Base-by-base conservation (phyloP, 1,140 invertebrate species). In the Pseudobourletiella spinata region DNA sequence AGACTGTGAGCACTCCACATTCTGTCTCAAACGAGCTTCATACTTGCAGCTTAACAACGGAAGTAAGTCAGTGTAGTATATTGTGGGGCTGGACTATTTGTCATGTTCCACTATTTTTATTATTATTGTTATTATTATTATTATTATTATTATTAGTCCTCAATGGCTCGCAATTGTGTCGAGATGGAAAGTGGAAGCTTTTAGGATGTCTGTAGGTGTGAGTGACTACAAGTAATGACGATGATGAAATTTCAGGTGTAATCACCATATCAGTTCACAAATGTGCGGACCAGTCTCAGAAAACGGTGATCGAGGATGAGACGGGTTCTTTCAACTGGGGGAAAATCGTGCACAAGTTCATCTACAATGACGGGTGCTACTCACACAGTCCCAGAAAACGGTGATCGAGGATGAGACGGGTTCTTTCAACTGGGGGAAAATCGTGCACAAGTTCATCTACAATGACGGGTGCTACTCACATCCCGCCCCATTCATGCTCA, bases 241-340 rank as follows among this genome's bases (percentile, higher is more conserved):
- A n/a, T n/a, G n/a, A n/a, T n/a, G n/a, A n/a, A n/a, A n/a, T 52
- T 63, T 52, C 57, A 95, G 94, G 11, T 54, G 14, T 28, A 16
- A 54, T 54, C 28, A 25, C 22, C 20, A 30, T 54, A 8, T 25
- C 35, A 14, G 61, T 63, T 2, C 55, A 57, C 55, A 63, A 63
- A 29, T 63, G 61, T 39, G 61, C 61, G 2, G 61, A 63, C 25
- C 61, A 63, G 51, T 35, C 61, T 4, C 55, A 57, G 20, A 57
- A 57, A 29, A 63, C 61, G 3, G 54, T 63, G 54, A 25, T 63
- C 15, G 54, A 63, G 29, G 61, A 54, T 46, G 24, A 14, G 14
- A 39, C 32, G 29, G 15, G 61, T 29, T 3, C 25, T 56, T 44
- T 57, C 48, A 52, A 51, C 4, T 28, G 57, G 61, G 61, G 55